Conservation (phyloP, 64 coral and sea anemone species). For the Actinia equina region DNA sequence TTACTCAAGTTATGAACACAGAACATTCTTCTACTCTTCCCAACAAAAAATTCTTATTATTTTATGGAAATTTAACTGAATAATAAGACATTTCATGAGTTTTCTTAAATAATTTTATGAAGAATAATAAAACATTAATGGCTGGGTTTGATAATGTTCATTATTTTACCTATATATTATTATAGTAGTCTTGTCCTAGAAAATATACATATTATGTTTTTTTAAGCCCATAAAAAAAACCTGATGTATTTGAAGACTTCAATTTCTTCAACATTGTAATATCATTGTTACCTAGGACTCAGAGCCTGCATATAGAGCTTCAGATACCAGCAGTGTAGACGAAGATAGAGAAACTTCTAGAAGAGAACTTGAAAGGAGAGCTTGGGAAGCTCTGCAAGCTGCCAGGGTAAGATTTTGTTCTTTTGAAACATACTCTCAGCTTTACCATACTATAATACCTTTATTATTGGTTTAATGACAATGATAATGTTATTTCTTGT, state of each 20-base stretch:
- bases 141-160: not conserved
- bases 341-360: slow-evolving; percentile 87
- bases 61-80: not conserved
- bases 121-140: slow-evolving; percentile 2
- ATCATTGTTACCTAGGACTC: slow-evolving; percentile 33
- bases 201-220: not conserved
- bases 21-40: too few species aligned
- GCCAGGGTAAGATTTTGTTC: slow-evolving; percentile 56
- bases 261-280: not conserved
- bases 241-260: not conserved
- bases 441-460: too few species aligned
- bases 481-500: not conserved
- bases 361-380: slow-evolving; percentile 89
- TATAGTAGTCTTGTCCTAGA: not conserved
- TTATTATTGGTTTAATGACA: not conserved
- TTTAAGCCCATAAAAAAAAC: not conserved
- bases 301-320: slow-evolving; percentile 68
- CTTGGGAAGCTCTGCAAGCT: slow-evolving; percentile 80
- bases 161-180: not conserved
- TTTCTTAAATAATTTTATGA: not conserved
- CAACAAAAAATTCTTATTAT: not conserved
- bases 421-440: not conserved
- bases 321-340: slow-evolving; percentile 95
- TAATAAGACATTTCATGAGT: not conserved
- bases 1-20: too few species aligned